Percentiles rank a stretch among this genome's conserved stretches.
Conservation (phyloP, 2,113 vertebrate genomes). For the Machaerirhynchus nigripectus region DNA sequence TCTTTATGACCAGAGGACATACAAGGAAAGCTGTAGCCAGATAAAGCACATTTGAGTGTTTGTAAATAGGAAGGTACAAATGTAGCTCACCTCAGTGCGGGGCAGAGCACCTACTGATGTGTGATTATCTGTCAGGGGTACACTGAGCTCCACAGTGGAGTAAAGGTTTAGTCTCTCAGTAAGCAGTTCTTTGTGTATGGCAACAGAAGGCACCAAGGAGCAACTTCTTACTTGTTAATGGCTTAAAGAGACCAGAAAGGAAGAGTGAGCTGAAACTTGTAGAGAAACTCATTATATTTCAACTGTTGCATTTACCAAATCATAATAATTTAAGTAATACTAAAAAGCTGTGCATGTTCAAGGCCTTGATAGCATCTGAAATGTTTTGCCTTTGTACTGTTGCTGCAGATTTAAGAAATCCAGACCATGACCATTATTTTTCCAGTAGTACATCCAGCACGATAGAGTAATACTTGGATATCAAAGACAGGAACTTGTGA, state of each 20-base stretch:
- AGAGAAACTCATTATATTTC: neutral
- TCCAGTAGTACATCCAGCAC: neutral
- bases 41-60: neutral
- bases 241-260: neutral
- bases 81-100: neutral
- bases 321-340: neutral
- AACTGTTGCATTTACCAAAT: neutral
- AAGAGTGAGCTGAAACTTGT: neutral
- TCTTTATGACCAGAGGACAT: neutral
- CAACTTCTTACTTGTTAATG: neutral
- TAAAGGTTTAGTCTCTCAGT: neutral
- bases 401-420: neutral
- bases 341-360: neutral
- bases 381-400: neutral
- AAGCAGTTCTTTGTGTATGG: neutral
- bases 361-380: neutral
- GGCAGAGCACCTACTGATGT: neutral
- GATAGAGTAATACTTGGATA: neutral
- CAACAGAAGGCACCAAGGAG: neutral
- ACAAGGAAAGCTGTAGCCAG: too few species aligned
- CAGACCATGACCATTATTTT: neutral
- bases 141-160: neutral
- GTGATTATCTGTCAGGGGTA: neutral
- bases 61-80: neutral
- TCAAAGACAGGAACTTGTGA: neutral